Evolutionary conservation across 35 echinoderm and acorn worm species (phyloP), one percentile per base, ranked within the genome.

Genomic region (Apostichopus parvimensis): DNA sequence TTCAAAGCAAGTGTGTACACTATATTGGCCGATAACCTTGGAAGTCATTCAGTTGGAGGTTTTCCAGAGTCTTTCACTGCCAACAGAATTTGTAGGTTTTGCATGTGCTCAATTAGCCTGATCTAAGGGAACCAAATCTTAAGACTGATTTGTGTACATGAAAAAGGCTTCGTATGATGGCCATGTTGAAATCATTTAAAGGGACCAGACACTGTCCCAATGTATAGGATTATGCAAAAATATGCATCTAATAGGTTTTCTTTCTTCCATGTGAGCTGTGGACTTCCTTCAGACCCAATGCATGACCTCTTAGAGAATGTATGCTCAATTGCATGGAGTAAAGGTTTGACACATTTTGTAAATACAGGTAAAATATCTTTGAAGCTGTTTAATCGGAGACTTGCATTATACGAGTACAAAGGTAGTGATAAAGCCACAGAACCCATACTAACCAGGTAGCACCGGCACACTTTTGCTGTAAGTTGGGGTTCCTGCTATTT

Each of bases 291-390:
- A 54, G 92, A 87, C 26, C 80, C 82, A 13, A 75, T 85, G 52
- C 92, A 93, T 93, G 82, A 93, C 21, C 68, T 93, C 8, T 57
- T 92, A n/a, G 91, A 92, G 66, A 79, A 79, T 24, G 20, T 92
- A 12, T 58, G 54, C 14, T 82, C 82, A 70, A 13, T 56, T 55
- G 92, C 87, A 28, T 90, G 87, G 87, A 17, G 1, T 2, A 77
- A 90, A 78, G 87, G 76, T 1, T 52, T 87, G 4, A 87, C 57
- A 13, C 11, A 87, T 25, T 64, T 65, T 87, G 84, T 87, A 62
- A 12, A 62, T 10, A 12, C 6, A 9, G 20, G 66, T 25, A 5
- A 22, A 11, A 87, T 87, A 6, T 18, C 57, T 9, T 20, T 64
- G 20, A 6, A 87, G 6, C 23, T 34, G 58, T 87, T 87, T 25